Percentiles rank a stretch among this genome's conserved stretches.
These are phyloP conservation scores for Sibirionetta formosa DNA, from an alignment of 2,797 vertebrate genomes.

Conservation along the genomic window DNA sequence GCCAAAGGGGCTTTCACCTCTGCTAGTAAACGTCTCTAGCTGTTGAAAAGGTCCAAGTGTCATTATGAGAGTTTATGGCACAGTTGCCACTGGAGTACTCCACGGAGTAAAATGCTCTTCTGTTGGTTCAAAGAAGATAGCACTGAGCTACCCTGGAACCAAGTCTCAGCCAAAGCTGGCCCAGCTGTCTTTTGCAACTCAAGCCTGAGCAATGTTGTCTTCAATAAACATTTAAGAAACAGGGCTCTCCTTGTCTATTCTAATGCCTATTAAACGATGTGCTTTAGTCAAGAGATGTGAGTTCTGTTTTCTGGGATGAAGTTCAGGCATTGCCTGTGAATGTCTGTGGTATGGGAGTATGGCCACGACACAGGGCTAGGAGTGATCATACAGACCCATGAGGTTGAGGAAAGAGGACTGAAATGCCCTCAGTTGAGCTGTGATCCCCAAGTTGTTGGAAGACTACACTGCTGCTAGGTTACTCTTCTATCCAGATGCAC, in stretches of 20 bases:
- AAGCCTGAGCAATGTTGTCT: background rate
- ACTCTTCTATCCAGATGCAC: background rate
- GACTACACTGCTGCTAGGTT: background rate
- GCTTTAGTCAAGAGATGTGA: fast-evolving
- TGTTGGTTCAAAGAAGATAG: constrained; percentile 37
- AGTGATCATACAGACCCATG: fast-evolving
- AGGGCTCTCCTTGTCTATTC: constrained; percentile 22
- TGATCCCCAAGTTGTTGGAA: background rate
- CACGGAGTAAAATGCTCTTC: background rate
- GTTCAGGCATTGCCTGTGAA: background rate
- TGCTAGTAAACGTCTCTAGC: constrained; percentile 28
- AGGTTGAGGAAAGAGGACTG: background rate
- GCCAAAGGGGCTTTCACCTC: constrained; percentile 69
- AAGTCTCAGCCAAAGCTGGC: background rate
- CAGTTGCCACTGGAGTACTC: background rate
- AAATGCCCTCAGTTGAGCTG: background rate
- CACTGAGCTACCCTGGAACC: constrained; percentile 3
- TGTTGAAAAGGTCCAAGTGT: constrained; percentile 65
- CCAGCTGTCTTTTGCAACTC: constrained; percentile 10
- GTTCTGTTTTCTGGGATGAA: background rate
- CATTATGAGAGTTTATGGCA: constrained; percentile 46
- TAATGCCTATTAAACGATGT: constrained; percentile 2
- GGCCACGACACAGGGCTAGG: background rate
- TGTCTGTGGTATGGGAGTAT: background rate
- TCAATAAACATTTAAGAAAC: constrained; percentile 38